phyloP scores from a whole-genome alignment of 2,888 invertebrate species.

The Nesidiocoris tenuis region DNA sequence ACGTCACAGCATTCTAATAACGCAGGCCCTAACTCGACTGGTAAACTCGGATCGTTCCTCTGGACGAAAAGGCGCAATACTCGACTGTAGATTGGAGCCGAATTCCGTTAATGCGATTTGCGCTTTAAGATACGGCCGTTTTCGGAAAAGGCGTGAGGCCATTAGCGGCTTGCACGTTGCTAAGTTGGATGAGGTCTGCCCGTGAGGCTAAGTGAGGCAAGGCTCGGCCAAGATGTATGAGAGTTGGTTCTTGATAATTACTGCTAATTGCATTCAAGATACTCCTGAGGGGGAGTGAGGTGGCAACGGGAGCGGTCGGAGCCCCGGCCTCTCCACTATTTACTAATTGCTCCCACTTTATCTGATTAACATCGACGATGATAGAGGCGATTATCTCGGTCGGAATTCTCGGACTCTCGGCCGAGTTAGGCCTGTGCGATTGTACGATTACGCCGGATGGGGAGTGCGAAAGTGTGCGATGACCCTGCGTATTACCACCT shows the following conservation, averaged over 20 bases:
- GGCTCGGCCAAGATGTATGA: slow-evolving; percentile 37
- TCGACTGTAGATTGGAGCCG: no score
- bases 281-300: slow-evolving; percentile 15
- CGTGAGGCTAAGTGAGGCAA: not conserved
- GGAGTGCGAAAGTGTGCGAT: not conserved
- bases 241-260: slow-evolving; percentile 42
- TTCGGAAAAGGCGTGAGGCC: not conserved
- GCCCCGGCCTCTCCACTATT: slow-evolving; percentile 29
- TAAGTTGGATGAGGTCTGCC: not conserved
- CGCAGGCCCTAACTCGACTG: no score
- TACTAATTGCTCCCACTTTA: slow-evolving; percentile 42
- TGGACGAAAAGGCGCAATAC: no score
- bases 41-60: no score
- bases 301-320: not conserved
- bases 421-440: not conserved
- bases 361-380: slow-evolving; percentile 42
- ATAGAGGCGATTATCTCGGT: slow-evolving; percentile 37
- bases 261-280: slow-evolving; percentile 42
- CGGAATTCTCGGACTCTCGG: not conserved
- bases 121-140: not conserved
- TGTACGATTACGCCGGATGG: not conserved
- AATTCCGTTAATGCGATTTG: not conserved
- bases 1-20: no score
- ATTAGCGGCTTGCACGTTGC: slow-evolving; percentile 41
- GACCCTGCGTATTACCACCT: no score